Evolutionary conservation across 2,797 vertebrate species (phyloP), one percentile per base, ranked within the genome.

Genomic region (Pipistrellus nathusii): DNA sequence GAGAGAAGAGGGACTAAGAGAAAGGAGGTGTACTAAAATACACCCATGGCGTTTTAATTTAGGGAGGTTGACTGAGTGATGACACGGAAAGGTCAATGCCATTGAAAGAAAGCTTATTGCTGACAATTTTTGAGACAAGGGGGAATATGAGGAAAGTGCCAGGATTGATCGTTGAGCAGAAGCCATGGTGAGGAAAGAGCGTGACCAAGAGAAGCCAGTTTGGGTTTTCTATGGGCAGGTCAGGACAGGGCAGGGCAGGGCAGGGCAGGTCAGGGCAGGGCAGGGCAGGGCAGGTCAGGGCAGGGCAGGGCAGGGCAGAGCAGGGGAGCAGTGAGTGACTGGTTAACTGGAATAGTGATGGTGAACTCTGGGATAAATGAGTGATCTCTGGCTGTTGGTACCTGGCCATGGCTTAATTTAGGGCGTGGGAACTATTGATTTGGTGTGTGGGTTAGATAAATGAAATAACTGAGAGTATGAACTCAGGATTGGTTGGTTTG

Each of bases 261-360:
- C 12, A 48, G 12, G 66, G 20, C 18, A 38, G 32, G 66, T 1
- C 38, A 73, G 30, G 25, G 10, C 38, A 35, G 46, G 20, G 11
- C 12, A 48, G 12, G 66, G 32, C 18, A 38, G 32, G 66, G 41
- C n/a, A n/a, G n/a, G n/a, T n/a, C n/a, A n/a, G n/a, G n/a, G n/a
- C n/a, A n/a, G n/a, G n/a, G 35, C 35, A 73, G 30, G 25, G 13
- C 38, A 35, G 46, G 20, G 11, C 12, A 48, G 12, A 32, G 32
- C 18, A 38, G 32, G 66, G 41, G 55, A 78, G 6, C 6, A n/a
- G 15, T 9, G 53, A 11, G 32, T 44, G 62, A 32, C 2, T 32
- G 21, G 0, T 20, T 35, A 5, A 4, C 48, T 35, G 14, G 51
- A 41, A 30, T 76, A 38, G 59, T 23, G 18, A 55, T 0, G 0